These are phyloP conservation scores for Psittacula derbiana DNA, from an alignment of 2,797 vertebrate genomes.

Conservation along the genomic window DNA sequence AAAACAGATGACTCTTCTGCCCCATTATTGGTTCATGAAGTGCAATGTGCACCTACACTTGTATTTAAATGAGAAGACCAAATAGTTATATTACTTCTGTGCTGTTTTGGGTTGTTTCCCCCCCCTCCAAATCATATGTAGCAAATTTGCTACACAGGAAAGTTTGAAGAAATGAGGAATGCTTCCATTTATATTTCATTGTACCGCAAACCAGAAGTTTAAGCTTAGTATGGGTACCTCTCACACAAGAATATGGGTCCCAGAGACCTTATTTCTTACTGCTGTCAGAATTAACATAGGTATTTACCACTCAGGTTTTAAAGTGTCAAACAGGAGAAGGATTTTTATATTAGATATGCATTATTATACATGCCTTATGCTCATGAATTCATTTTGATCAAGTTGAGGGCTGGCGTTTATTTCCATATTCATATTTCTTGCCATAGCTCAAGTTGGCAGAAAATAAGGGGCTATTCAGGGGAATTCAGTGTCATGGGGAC, in stretches of 20 bases:
- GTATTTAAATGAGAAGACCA: neutral
- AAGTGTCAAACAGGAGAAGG: neutral
- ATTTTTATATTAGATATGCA: neutral
- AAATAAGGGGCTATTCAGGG: neutral
- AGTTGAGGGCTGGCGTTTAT: neutral
- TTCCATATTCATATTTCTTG: neutral
- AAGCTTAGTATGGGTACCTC: neutral
- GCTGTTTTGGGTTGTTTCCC: neutral
- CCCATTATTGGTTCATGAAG: neutral
- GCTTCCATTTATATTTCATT: slow-evolving; percentile 29
- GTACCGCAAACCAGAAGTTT: neutral
- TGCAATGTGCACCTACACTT: slow-evolving; percentile 16
- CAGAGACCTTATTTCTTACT: neutral
- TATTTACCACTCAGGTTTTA: neutral
- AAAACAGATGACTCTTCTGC: slow-evolving; percentile 51
- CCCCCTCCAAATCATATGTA: neutral
- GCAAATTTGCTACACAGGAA: neutral
- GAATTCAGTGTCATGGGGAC: neutral
- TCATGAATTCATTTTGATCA: neutral
- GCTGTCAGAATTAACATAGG: neutral
- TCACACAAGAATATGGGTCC: neutral
- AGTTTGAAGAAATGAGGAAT: slow-evolving; percentile 28
- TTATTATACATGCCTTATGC: neutral
- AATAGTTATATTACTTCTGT: slow-evolving; percentile 17
- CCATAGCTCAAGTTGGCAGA: neutral